phyloP scores from a whole-genome alignment of 1,140 invertebrate species.

The Ceratina calcarata region DNA sequence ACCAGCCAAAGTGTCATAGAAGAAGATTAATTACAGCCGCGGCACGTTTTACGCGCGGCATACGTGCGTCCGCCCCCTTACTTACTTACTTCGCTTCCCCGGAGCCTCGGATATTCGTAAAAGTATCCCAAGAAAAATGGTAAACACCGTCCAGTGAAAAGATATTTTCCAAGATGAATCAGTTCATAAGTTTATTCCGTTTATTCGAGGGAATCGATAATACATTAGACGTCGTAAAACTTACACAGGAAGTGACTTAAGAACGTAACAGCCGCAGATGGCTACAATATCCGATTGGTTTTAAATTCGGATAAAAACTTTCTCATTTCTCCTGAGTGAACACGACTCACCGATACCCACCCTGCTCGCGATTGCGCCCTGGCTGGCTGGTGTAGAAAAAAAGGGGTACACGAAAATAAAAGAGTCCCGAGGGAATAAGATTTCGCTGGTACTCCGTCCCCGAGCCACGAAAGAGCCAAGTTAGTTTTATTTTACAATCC shows the following conservation, averaged over 20 bases:
- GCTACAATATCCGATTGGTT: not conserved
- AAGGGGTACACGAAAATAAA: slow-evolving; percentile 67
- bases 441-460: slow-evolving; percentile 74
- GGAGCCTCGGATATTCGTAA: slow-evolving; percentile 43
- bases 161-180: not conserved
- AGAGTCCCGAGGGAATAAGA: slow-evolving; percentile 77
- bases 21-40: slow-evolving; percentile 73
- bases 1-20: slow-evolving; percentile 72
- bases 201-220: slow-evolving; percentile 6
- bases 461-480: slow-evolving; percentile 78
- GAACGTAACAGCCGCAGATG: slow-evolving; percentile 2
- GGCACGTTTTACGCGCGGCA: slow-evolving; percentile 62
- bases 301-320: slow-evolving; percentile 28
- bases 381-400: slow-evolving; percentile 4
- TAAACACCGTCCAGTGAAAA: not conserved
- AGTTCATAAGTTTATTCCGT: not conserved
- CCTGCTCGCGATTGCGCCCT: slow-evolving; percentile 30
- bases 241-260: not conserved
- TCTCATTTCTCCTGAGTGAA: slow-evolving; percentile 35
- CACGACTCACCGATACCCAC: slow-evolving; percentile 20
- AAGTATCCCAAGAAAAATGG: slow-evolving; percentile 35
- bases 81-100: slow-evolving; percentile 18
- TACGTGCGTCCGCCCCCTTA: slow-evolving; percentile 52
- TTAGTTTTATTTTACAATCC: slow-evolving; percentile 82
- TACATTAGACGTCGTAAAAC: not conserved